Evolutionary conservation across 2,888 invertebrate species (phyloP).

Genomic region (Zootermopsis nevadensis): DNA sequence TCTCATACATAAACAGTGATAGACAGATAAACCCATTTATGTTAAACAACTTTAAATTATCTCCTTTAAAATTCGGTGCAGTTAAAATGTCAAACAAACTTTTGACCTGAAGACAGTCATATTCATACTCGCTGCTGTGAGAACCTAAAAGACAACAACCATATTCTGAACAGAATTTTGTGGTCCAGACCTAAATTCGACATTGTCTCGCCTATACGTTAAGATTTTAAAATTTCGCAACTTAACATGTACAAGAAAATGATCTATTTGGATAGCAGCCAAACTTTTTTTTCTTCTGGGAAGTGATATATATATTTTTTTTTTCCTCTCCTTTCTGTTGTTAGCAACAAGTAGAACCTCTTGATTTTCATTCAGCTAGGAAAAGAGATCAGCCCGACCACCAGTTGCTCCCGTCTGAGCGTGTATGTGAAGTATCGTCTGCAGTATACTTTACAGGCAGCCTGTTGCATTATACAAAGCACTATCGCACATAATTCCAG

Average conservation of each 20-base stretch:
- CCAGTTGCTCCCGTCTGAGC: slow-evolving; percentile 1
- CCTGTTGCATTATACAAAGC: slow-evolving; percentile 17
- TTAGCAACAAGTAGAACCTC: slow-evolving; percentile 23
- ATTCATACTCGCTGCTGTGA: no score
- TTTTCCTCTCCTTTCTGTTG: slow-evolving; percentile 17
- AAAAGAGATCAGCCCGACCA: slow-evolving; percentile 26
- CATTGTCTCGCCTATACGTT: not conserved
- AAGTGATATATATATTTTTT: slow-evolving; percentile 14
- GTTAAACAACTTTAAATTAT: no score
- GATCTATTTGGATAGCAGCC: slow-evolving; percentile 40
- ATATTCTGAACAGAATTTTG: no score
- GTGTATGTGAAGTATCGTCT: not conserved
- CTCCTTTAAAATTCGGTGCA: no score
- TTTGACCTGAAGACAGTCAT: no score
- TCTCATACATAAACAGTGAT: no score
- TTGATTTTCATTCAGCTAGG: slow-evolving; percentile 21
- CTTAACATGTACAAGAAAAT: not conserved
- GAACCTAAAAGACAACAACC: no score
- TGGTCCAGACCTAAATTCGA: no score
- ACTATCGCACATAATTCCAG: no score
- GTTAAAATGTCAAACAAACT: no score
- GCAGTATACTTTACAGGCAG: slow-evolving; percentile 4
- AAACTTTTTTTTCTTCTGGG: slow-evolving; percentile 23
- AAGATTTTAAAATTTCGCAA: not conserved
- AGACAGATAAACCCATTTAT: no score